Evolutionary conservation across 2,888 invertebrate species (phyloP), one percentile per base, ranked within the genome.

Genomic region (Phania funesta): DNA sequence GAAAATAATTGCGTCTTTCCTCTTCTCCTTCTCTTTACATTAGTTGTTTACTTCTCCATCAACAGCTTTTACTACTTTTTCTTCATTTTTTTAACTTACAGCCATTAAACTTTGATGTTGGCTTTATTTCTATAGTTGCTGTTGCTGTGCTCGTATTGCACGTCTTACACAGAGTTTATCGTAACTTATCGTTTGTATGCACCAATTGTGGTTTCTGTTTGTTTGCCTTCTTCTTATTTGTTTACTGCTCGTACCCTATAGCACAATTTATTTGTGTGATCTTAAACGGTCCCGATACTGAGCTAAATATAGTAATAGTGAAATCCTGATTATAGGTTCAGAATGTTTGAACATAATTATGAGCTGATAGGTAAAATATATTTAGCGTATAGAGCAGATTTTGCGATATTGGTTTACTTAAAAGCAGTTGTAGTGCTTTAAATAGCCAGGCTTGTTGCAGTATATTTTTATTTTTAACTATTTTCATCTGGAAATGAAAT

Each of bases 131-230:
- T 68, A 32, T 41, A 52, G 58, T 24, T 52, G 58, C 24, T 52
- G 26, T 41, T 65, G 16, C 65, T 71, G 64, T 65, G 22, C 24
- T n/a, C 60, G 18, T 58, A 50, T 16, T 65, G 11, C 35, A 52
- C 52, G 44, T 76, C 80, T 75, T 70, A 80, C 46, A 62, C 22
- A 60, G 54, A 79, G 70, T 71, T 75, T 78, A 71, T 70, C 71
- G 64, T 58, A 79, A 79, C 71, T 79, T 78, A 83, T 78, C 78
- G 71, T 82, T 54, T 75, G 60, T 71, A 70, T 65, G 79, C 79
- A 78, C 70, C 75, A 83, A 67, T 83, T 79, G 83, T 65, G 79
- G 79, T 71, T 79, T 9, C 64, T 3, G n/a, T 48, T 22, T 22
- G 4, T 58, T 58, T 35, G 52, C 35, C 26, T 50, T 20, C 2